Evolutionary conservation across 2,888 invertebrate species (phyloP), one percentile per base, ranked within the genome.

Genomic region (Drosophila algonquin): DNA sequence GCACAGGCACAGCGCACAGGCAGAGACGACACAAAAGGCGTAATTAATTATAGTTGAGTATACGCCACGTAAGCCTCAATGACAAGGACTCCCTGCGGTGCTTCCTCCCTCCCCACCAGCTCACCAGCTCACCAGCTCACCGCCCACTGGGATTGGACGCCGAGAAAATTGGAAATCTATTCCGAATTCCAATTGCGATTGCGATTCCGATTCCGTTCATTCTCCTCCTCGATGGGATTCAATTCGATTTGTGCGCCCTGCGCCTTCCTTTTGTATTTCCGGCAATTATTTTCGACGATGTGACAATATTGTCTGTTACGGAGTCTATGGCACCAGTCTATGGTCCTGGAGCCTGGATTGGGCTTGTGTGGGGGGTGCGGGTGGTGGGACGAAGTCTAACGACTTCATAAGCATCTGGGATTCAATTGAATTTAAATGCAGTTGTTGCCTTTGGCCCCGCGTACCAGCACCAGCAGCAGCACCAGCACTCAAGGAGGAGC

Each of bases 221-320:
- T 51, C 59, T 56, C 59, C 46, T 67, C 76, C 68, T 79, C 40
- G n/a, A 14, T 40, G 14, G 14, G 14, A 40, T 40, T n/a, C 77
- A 35, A 83, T 74, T 77, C 79, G 69, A 79, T 75, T 2, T 40
- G 40, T 40, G 14, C 40, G 58, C 54, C 51, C 40, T 59, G 56
- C 59, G 75, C 60, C 70, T 79, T 80, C 84, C 80, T 75, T 88
- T 85, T 89, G 89, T 89, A 81, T 85, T 84, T 85, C 89, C 85
- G 89, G 79, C 84, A 84, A 89, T 84, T 84, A 84, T 84, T 89
- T 84, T 83, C 77, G 78, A 86, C 77, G 84, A 87, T 87, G 80
- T 85, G 81, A 87, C 83, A 73, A 81, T 73, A 76, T 64, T 69
- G 77, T 63, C 57, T 30, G 30, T 2, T 67, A 45, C 65, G 58